These are phyloP conservation scores for Rhinoptilus africanus DNA, from an alignment of 2,113 vertebrate genomes.

Conservation along the genomic window DNA sequence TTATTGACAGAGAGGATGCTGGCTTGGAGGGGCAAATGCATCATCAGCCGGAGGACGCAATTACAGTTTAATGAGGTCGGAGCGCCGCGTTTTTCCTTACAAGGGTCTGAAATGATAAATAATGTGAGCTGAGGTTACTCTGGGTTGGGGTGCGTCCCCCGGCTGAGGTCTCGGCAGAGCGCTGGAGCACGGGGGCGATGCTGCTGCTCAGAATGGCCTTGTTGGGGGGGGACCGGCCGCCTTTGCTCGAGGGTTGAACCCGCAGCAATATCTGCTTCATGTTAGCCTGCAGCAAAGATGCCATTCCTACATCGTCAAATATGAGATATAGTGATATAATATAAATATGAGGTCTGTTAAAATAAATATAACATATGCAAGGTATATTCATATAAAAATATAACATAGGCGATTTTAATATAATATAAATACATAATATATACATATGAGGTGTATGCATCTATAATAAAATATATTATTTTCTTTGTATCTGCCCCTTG, in stretches of 20 bases:
- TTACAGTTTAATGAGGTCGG: background rate
- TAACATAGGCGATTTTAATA: background rate
- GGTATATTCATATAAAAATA: background rate
- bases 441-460: background rate
- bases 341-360: background rate
- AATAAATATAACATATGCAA: background rate
- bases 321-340: background rate
- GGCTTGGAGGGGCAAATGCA: background rate
- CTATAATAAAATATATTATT: background rate
- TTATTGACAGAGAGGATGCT: background rate
- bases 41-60: rapidly evolving
- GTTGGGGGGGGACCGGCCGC: rapidly evolving
- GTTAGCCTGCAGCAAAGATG: background rate
- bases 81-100: rapidly evolving
- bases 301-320: background rate
- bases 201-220: background rate
- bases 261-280: rapidly evolving
- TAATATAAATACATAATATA: background rate
- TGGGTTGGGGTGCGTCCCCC: background rate
- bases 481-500: background rate
- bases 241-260: background rate
- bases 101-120: background rate
- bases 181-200: rapidly evolving
- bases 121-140: background rate
- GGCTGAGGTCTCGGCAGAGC: background rate